Conservation (phyloP, 1,140 invertebrate genomes). For the Brachionus rubens region DNA sequence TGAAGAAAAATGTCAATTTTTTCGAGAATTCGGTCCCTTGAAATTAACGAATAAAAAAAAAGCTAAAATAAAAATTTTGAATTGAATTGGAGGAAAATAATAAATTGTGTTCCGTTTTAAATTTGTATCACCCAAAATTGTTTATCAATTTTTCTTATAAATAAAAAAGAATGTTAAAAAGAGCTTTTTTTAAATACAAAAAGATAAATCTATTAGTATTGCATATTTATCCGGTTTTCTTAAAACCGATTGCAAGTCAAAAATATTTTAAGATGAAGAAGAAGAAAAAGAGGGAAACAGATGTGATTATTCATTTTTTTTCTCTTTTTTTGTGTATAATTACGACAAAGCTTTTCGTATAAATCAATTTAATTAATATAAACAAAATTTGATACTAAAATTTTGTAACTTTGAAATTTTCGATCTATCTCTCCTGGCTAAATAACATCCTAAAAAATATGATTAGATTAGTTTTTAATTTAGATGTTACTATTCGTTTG, state of each 20-base stretch:
- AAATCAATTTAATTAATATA: conserved; percentile 37
- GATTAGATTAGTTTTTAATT: not conserved
- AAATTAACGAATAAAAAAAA: no score
- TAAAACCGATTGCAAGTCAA: conserved; percentile 30
- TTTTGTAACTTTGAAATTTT: conserved; percentile 35
- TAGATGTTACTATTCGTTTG: not conserved
- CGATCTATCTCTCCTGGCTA: conserved; percentile 1
- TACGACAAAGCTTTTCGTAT: conserved; percentile 29
- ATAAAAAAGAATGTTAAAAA: conserved; percentile 8
- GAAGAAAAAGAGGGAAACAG: not conserved
- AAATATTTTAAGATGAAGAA: conserved; percentile 33
- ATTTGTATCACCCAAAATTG: not conserved
- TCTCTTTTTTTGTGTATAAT: no score
- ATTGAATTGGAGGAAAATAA: no score
- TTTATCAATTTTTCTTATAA: conserved; percentile 10
- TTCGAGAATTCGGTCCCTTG: not conserved
- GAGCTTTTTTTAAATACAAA: no score
- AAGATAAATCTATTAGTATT: conserved; percentile 32
- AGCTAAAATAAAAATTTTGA: no score
- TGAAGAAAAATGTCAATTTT: not conserved
- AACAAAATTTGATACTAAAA: conserved; percentile 34
- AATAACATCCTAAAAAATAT: conserved; percentile 22
- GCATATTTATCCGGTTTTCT: conserved; percentile 31
- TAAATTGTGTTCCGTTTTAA: no score
- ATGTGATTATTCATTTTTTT: conserved; percentile 43